These are phyloP conservation scores for Mormyrus lacerda DNA, from an alignment of 2,113 vertebrate species.

Conservation along the genomic window DNA sequence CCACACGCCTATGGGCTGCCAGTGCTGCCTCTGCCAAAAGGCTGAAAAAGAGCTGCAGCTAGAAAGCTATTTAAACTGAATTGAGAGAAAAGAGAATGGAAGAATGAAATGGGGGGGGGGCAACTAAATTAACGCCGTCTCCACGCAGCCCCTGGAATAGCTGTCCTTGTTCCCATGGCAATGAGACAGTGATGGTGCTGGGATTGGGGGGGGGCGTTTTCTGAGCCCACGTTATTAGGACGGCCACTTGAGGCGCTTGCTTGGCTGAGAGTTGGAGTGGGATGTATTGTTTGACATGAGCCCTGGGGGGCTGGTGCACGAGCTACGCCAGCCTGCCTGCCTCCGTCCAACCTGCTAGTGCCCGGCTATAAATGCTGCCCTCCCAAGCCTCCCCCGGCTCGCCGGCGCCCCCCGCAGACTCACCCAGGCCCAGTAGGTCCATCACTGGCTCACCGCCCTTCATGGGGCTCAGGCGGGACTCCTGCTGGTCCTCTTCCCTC, in stretches of 20 bases:
- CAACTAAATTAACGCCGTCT: slow-evolving; percentile 8
- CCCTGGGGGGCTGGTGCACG: background rate
- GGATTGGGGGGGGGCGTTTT: background rate
- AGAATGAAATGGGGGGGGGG: slow-evolving; percentile 10
- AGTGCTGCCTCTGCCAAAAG: background rate
- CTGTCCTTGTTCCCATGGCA: slow-evolving; percentile 15
- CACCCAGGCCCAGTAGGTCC: slow-evolving; percentile 91
- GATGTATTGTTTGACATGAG: slow-evolving; percentile 32
- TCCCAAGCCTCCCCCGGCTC: background rate
- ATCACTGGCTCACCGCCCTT: slow-evolving; percentile 71
- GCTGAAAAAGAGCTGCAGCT: background rate
- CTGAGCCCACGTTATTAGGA: slow-evolving; percentile 13
- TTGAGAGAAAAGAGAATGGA: background rate
- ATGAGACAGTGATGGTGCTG: background rate
- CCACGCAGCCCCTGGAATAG: background rate
- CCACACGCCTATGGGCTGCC: background rate
- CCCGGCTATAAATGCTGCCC: background rate
- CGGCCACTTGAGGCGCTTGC: slow-evolving; percentile 1
- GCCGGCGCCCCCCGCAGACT: slow-evolving; percentile 40
- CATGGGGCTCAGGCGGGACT: slow-evolving; percentile 74
- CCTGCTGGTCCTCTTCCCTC: slow-evolving; percentile 72
- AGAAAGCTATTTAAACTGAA: background rate
- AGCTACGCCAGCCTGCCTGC: slow-evolving; percentile 23
- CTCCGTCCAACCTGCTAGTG: background rate
- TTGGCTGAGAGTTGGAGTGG: slow-evolving; percentile 22